These are phyloP conservation scores for Burhinus bistriatus DNA, from an alignment of 2,113 vertebrate species.

Conservation along the genomic window DNA sequence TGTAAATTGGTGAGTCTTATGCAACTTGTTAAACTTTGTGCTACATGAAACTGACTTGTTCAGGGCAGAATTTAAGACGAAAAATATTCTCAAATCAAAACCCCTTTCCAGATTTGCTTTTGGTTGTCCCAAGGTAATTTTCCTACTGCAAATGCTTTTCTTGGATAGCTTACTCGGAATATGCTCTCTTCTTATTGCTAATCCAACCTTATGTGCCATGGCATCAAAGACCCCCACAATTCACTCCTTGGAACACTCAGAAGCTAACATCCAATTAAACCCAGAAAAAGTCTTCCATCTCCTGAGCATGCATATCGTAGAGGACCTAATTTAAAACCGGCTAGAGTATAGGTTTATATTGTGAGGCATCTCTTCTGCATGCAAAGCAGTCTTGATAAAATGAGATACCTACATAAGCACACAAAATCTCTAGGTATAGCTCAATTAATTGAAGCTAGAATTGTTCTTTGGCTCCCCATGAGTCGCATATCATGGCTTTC, in stretches of 20 bases:
- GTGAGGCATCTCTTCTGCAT: slow-evolving; percentile 43
- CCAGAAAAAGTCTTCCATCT: slow-evolving; percentile 30
- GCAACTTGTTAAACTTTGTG: not conserved
- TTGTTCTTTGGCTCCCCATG: slow-evolving; percentile 23
- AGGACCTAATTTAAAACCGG: slow-evolving; percentile 51
- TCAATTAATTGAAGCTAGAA: slow-evolving; percentile 59
- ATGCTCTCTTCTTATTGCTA: not conserved
- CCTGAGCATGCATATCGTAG: not conserved
- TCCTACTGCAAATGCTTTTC: not conserved
- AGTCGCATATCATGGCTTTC: slow-evolving; percentile 11
- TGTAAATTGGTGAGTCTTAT: not conserved
- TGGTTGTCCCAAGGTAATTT: not conserved
- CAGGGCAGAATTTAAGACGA: not conserved
- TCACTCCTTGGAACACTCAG: slow-evolving; percentile 10
- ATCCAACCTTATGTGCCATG: not conserved
- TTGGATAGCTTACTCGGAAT: not conserved
- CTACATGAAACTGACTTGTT: not conserved
- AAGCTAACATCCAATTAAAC: slow-evolving; percentile 51
- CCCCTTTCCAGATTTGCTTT: not conserved
- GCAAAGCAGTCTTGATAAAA: slow-evolving; percentile 38
- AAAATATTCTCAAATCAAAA: slow-evolving; percentile 21
- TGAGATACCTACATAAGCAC: slow-evolving; percentile 22
- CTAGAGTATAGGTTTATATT: slow-evolving; percentile 4
- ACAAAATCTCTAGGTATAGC: slow-evolving; percentile 27
- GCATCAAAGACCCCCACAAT: slow-evolving; percentile 29